A percentile compares a stretch with the other conserved stretches of the same genome.
These are phyloP conservation scores for Hylaeus volcanicus DNA, from an alignment of 1,140 invertebrate genomes.

Conservation along the genomic window DNA sequence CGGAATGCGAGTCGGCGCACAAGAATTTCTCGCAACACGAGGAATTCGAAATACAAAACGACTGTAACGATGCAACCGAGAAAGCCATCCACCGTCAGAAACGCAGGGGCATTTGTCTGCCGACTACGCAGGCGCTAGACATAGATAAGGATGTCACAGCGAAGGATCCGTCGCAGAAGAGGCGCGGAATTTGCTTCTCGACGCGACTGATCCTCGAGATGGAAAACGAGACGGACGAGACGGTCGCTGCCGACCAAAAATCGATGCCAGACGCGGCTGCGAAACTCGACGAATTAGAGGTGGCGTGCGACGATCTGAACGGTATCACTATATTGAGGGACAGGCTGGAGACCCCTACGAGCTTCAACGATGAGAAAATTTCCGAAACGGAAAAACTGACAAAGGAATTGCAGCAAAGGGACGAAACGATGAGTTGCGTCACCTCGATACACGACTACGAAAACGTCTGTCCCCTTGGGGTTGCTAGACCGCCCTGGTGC, in stretches of 20 bases:
- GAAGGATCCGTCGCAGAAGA: conserved; percentile 62
- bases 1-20: conserved; percentile 50
- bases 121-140: conserved; percentile 71
- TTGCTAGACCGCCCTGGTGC: conserved; percentile 85
- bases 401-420: conserved; percentile 57
- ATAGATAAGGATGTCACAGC: conserved; percentile 14
- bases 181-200: conserved; percentile 71
- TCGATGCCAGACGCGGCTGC: not conserved
- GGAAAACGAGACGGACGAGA: conserved; percentile 6
- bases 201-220: conserved; percentile 68
- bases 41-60: not conserved
- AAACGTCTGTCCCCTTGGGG: conserved; percentile 85
- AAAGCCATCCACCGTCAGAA: conserved; percentile 77
- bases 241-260: not conserved
- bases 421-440: conserved; percentile 83
- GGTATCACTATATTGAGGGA: conserved; percentile 53
- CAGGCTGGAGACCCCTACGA: conserved; percentile 60
- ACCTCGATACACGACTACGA: conserved; percentile 86
- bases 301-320: conserved; percentile 32
- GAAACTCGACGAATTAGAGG: not conserved
- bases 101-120: conserved; percentile 82
- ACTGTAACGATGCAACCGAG: conserved; percentile 23
- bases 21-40: conserved; percentile 19
- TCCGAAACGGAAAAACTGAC: conserved; percentile 50
- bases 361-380: conserved; percentile 51